phyloP scores from a whole-genome alignment of 2,888 invertebrate genomes.

The Agrochola lychnidis region DNA sequence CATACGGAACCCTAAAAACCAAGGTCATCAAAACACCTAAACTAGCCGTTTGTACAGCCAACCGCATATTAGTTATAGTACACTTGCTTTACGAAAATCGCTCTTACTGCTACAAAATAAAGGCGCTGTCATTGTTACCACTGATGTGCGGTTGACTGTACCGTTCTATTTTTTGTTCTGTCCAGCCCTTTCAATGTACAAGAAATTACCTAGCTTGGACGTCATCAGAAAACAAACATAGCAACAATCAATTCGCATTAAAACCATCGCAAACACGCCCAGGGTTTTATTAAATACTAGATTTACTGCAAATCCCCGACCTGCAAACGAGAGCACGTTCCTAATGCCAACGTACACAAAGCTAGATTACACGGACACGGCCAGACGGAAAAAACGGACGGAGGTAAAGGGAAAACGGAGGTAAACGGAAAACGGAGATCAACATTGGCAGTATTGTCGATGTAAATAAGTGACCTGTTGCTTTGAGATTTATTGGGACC shows the following conservation, averaged over 20 bases:
- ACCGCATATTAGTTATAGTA: not conserved
- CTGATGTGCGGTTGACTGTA: not conserved
- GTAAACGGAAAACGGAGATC: constrained; percentile 32
- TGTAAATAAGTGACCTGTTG: constrained; percentile 53
- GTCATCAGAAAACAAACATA: not conserved
- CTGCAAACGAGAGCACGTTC: constrained; percentile 46
- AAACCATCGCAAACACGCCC: constrained; percentile 13
- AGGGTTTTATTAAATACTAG: constrained; percentile 39
- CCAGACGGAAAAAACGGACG: constrained; percentile 29
- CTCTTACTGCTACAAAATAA: not conserved
- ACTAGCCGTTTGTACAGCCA: not conserved
- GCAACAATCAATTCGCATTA: not conserved
- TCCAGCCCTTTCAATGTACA: not conserved
- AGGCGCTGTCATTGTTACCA: not conserved
- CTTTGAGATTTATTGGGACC: constrained; percentile 19
- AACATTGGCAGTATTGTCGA: constrained; percentile 39
- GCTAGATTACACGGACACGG: constrained; percentile 37
- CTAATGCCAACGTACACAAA: constrained; percentile 37
- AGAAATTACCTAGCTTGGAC: not conserved
- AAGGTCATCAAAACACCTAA: not conserved
- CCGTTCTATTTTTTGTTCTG: not conserved
- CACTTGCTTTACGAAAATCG: too few relatives aligned
- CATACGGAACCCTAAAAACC: too few relatives aligned
- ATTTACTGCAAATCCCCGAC: constrained; percentile 44
- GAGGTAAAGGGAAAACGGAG: constrained; percentile 9